These are phyloP conservation scores for Phlogophora meticulosa DNA, from an alignment of 2,888 invertebrate genomes.

Conservation along the genomic window DNA sequence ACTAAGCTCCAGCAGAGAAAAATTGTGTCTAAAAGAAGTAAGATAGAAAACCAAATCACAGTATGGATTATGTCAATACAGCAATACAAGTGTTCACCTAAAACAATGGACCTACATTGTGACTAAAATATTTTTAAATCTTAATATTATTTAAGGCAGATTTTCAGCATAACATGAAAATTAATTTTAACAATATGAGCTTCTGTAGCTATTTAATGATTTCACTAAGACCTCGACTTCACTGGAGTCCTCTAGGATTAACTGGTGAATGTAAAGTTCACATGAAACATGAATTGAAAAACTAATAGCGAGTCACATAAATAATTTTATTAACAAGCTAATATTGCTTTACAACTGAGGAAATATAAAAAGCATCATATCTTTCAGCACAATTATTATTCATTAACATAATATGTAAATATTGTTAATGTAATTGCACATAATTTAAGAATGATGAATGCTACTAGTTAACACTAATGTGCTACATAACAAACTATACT, in stretches of 20 bases:
- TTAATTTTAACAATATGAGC: slow-evolving; percentile 1
- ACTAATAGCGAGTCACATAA: slow-evolving; percentile 53
- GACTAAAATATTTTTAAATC: slow-evolving; percentile 23
- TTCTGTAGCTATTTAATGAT: neutral
- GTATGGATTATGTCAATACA: slow-evolving; percentile 51
- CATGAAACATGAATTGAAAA: slow-evolving; percentile 50
- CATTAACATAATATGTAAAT: slow-evolving; percentile 16
- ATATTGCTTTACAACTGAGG: slow-evolving; percentile 53
- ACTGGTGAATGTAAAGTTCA: slow-evolving; percentile 23
- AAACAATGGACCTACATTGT: slow-evolving; percentile 60
- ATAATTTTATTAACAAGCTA: slow-evolving; percentile 60
- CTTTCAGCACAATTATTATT: slow-evolving; percentile 5
- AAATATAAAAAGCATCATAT: slow-evolving; percentile 49
- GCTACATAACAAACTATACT: slow-evolving; percentile 9
- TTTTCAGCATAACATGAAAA: slow-evolving; percentile 15
- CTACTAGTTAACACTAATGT: slow-evolving; percentile 4
- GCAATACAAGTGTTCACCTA: slow-evolving; percentile 44
- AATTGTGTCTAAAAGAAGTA: slow-evolving; percentile 55
- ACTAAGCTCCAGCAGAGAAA: slow-evolving; percentile 47
- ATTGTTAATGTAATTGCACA: slow-evolving; percentile 31
- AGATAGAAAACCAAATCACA: slow-evolving; percentile 65
- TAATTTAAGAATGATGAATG: slow-evolving; percentile 22
- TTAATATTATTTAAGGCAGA: slow-evolving; percentile 37
- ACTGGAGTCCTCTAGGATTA: slow-evolving; percentile 10
- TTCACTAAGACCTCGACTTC: neutral